Evolutionary conservation across 2,113 vertebrate genomes (phyloP).

Genomic region (Centropus bengalensis): DNA sequence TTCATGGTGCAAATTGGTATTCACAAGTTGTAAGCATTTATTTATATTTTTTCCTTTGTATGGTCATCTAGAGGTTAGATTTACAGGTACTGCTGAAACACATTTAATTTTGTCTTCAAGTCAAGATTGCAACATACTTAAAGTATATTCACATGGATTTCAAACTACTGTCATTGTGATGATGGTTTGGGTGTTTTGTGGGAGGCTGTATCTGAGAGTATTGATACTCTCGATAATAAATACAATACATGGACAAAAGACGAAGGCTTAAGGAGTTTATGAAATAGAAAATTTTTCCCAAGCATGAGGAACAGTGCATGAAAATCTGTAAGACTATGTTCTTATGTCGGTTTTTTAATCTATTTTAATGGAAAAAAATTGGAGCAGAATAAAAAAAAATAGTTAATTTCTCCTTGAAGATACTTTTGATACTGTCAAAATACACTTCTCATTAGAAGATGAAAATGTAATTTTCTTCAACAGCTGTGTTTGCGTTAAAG

Average conservation of each 20-base stretch:
- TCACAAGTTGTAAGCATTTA: neutral
- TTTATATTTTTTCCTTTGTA: neutral
- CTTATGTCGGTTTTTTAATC: rapidly evolving
- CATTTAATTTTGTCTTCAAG: constrained; percentile 5
- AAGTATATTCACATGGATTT: constrained; percentile 10
- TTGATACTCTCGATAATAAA: neutral
- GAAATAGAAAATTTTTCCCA: neutral
- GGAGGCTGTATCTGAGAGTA: neutral
- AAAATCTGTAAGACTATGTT: neutral
- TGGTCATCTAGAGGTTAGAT: neutral
- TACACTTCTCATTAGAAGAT: constrained; percentile 41
- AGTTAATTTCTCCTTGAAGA: neutral
- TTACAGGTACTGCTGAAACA: neutral
- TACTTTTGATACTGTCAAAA: constrained; percentile 1
- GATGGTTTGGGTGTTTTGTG: neutral
- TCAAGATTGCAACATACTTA: neutral
- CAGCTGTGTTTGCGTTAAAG: constrained; percentile 6
- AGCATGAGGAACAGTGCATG: neutral
- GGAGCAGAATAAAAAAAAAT: neutral
- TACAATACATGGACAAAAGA: neutral
- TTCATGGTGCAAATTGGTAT: constrained; percentile 21
- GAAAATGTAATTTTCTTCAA: constrained; percentile 19
- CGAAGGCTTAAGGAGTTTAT: neutral
- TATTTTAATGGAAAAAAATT: neutral
- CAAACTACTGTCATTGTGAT: neutral